phyloP scores from a whole-genome alignment of 1,140 invertebrate species.

The Camponotus pennsylvanicus region DNA sequence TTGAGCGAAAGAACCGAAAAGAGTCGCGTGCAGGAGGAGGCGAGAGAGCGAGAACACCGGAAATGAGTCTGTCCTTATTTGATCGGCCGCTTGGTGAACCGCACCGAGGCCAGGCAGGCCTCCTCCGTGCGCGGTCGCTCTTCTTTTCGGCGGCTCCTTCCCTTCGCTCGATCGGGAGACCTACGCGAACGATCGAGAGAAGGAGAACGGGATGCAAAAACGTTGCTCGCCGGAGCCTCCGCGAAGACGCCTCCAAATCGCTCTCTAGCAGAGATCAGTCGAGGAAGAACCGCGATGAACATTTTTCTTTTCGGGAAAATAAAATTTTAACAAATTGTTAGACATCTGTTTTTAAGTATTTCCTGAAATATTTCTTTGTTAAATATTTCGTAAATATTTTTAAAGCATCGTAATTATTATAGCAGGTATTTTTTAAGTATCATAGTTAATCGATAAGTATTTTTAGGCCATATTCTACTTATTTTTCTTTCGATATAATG shows the following conservation, averaged over 20 bases:
- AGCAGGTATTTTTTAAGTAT: background rate
- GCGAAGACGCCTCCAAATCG: slow-evolving; percentile 34
- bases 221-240: slow-evolving; percentile 15
- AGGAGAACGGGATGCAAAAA: slow-evolving; percentile 54
- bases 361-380: too few species aligned
- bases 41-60: slow-evolving; percentile 72
- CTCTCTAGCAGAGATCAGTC: background rate
- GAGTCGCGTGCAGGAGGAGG: slow-evolving; percentile 52
- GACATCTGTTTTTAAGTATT: background rate
- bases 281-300: background rate
- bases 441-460: background rate
- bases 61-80: slow-evolving; percentile 82
- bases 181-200: slow-evolving; percentile 30
- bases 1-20: slow-evolving; percentile 12
- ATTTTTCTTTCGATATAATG: background rate
- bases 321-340: background rate
- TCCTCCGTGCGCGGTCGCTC: slow-evolving; percentile 52
- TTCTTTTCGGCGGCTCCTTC: slow-evolving; percentile 65
- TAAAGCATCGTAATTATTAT: background rate
- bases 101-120: slow-evolving; percentile 23
- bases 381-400: too few species aligned
- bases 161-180: slow-evolving; percentile 55
- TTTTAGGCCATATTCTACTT: background rate
- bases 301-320: slow-evolving; percentile 17
- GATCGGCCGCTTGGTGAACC: slow-evolving; percentile 76